A percentile compares a stretch with the other conserved stretches of the same genome.
phyloP scores from a whole-genome alignment of 2,888 invertebrate species.

The Sycophila texana region DNA sequence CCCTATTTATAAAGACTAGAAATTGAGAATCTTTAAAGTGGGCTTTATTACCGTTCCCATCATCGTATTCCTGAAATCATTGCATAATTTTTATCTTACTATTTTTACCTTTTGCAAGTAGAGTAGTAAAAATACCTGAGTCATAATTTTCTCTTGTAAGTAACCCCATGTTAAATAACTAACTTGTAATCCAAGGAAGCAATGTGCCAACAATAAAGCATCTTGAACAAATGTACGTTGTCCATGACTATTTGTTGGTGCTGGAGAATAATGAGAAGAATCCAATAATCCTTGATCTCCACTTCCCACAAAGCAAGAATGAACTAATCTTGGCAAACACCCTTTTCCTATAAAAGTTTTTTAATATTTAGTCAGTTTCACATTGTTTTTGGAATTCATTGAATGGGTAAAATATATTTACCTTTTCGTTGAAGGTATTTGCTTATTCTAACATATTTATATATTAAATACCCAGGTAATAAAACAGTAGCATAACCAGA shows the following conservation, averaged over 20 bases:
- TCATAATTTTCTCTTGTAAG: conserved; percentile 99
- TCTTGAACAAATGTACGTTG: conserved; percentile 79
- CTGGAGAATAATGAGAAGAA: conserved; percentile 68
- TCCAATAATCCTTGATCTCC: conserved; percentile 74
- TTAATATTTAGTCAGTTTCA: not conserved
- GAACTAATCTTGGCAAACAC: conserved; percentile 75
- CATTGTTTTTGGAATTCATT: not conserved
- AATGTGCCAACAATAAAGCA: conserved; percentile 82
- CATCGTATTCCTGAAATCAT: conserved; percentile 80
- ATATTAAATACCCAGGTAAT: conserved; percentile 89
- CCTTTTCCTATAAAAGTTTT: conserved; percentile 74
- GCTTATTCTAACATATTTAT: conserved; percentile 86
- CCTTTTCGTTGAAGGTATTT: conserved; percentile 89
- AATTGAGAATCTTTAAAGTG: conserved; percentile 96
- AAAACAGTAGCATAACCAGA: conserved; percentile 93
- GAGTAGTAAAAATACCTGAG: conserved; percentile 78
- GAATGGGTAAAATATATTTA: conserved; percentile 68
- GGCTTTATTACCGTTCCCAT: conserved; percentile 80
- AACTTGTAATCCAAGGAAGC: conserved; percentile 91
- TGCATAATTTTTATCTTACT: not conserved
- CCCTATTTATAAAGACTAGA: conserved; percentile 95
- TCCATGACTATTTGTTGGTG: conserved; percentile 62
- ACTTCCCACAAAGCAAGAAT: conserved; percentile 78
- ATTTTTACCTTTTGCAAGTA: conserved; percentile 1
- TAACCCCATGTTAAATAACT: conserved; percentile 97